Conservation (phyloP, 2,888 invertebrate genomes). For the Euclidia mi region DNA sequence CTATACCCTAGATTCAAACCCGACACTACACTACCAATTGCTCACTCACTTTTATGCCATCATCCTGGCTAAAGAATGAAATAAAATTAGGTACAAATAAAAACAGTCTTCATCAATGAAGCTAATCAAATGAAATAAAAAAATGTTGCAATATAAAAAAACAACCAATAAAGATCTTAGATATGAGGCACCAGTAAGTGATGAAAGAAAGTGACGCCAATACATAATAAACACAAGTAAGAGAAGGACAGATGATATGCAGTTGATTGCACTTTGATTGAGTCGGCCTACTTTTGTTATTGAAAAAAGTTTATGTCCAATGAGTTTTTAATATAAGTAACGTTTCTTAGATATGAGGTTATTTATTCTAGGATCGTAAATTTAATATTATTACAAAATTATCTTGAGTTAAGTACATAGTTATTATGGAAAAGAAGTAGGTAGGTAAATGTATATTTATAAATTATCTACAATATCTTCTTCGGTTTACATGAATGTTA, state of each 20-base stretch:
- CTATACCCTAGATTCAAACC: too few relatives aligned
- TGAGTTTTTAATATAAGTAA: slow-evolving; percentile 44
- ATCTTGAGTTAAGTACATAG: too few relatives aligned
- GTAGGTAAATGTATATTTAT: too few relatives aligned
- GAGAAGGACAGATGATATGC: slow-evolving; percentile 30
- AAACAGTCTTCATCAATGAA: neutral
- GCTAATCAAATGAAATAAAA: neutral
- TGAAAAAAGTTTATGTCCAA: slow-evolving; percentile 37
- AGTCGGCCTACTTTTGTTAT: slow-evolving; percentile 43
- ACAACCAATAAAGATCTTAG: slow-evolving; percentile 33
- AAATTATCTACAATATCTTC: too few relatives aligned
- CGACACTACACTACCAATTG: too few relatives aligned
- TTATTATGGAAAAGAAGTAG: too few relatives aligned
- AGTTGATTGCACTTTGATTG: slow-evolving; percentile 57
- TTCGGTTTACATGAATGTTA: too few relatives aligned
- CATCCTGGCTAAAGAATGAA: too few relatives aligned
- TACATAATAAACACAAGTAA: neutral
- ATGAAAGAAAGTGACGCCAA: slow-evolving; percentile 23
- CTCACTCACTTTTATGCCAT: too few relatives aligned
- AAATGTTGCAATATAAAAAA: slow-evolving; percentile 19
- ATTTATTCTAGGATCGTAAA: slow-evolving; percentile 26
- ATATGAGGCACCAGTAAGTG: slow-evolving; percentile 34
- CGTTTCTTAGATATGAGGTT: slow-evolving; percentile 19
- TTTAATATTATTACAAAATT: slow-evolving; percentile 6
- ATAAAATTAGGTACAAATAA: neutral